Conservation (phyloP, 2,888 invertebrate species). For the Vanessa cardui region DNA sequence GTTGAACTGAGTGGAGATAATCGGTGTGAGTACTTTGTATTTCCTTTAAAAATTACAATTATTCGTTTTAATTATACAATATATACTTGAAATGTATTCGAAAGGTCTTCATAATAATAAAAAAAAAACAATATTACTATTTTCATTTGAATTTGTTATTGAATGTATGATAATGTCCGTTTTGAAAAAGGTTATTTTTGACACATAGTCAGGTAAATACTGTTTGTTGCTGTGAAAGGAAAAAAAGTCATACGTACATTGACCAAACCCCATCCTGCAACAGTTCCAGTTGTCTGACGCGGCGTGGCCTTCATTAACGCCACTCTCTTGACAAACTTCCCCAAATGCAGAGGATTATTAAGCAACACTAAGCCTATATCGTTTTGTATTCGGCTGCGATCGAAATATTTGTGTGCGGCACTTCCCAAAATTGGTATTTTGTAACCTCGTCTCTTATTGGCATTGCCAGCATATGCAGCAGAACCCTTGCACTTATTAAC, state of each 20-base stretch:
- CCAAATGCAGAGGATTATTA: slow-evolving; percentile 11
- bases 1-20: slow-evolving; percentile 21
- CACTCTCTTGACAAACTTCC: slow-evolving; percentile 19
- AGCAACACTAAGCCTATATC: slow-evolving; percentile 32
- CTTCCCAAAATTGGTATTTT: slow-evolving; percentile 5
- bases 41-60: slow-evolving; percentile 25
- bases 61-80: not conserved
- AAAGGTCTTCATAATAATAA: not conserved
- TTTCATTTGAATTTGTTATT: too few species aligned
- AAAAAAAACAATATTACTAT: too few species aligned
- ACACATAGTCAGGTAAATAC: too few species aligned
- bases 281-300: not conserved
- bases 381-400: not conserved
- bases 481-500: slow-evolving; percentile 8
- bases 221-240: too few species aligned
- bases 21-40: slow-evolving; percentile 4
- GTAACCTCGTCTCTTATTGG: slow-evolving; percentile 33
- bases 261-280: slow-evolving; percentile 38
- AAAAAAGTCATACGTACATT: slow-evolving; percentile 22
- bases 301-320: slow-evolving; percentile 11
- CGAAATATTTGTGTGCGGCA: slow-evolving; percentile 19
- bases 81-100: too few species aligned
- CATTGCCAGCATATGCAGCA: slow-evolving; percentile 41
- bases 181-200: too few species aligned
- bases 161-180: too few species aligned